These are phyloP conservation scores for Percopsis omiscomaycus DNA, from an alignment of 2,797 vertebrate species.

Conservation along the genomic window DNA sequence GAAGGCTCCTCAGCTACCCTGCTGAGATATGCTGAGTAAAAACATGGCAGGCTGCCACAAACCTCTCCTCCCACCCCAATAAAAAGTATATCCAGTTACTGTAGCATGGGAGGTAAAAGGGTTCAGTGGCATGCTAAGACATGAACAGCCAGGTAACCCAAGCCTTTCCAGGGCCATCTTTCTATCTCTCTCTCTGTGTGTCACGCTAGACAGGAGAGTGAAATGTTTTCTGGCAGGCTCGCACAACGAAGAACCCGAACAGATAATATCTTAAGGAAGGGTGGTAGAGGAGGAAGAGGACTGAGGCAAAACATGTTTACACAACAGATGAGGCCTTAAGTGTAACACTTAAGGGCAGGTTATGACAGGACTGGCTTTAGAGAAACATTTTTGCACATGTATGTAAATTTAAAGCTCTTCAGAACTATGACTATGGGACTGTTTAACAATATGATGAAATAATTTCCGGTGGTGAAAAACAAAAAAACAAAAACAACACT, in stretches of 20 bases:
- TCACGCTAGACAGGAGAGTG: slow-evolving; percentile 24
- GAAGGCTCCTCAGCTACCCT: slow-evolving; percentile 7
- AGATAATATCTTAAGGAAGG: slow-evolving; percentile 18
- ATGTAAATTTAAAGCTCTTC: neutral
- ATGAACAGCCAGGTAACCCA: slow-evolving; percentile 26
- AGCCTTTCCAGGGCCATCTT: slow-evolving; percentile 5
- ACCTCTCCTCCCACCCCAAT: neutral
- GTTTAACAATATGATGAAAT: neutral
- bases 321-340: slow-evolving; percentile 21
- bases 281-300: slow-evolving; percentile 8
- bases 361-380: neutral
- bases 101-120: slow-evolving; percentile 40
- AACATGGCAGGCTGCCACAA: slow-evolving; percentile 13
- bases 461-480: neutral
- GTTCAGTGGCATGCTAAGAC: slow-evolving; percentile 55
- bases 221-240: slow-evolving; percentile 35
- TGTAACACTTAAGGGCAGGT: slow-evolving; percentile 8
- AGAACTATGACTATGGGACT: neutral
- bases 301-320: slow-evolving; percentile 38
- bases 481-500: neutral
- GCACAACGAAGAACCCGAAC: slow-evolving; percentile 16
- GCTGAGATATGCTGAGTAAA: slow-evolving; percentile 14
- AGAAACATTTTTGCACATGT: too few species aligned
- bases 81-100: slow-evolving; percentile 37
- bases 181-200: slow-evolving; percentile 9